Evolutionary conservation across 2,113 vertebrate genomes (phyloP), one percentile per base, ranked within the genome.

Genomic region (Terrapene triunguis): DNA sequence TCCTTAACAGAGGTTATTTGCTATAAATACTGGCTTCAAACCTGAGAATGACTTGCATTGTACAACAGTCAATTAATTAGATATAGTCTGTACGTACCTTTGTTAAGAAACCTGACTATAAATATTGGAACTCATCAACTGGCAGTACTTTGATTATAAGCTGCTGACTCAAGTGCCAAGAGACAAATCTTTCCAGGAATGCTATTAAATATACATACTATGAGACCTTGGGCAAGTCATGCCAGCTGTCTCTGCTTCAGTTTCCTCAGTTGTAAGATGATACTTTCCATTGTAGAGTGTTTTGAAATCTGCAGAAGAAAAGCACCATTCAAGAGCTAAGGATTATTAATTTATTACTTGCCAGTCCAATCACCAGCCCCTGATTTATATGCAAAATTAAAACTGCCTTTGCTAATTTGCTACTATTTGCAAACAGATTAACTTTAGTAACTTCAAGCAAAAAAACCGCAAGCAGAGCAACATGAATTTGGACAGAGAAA

Each of bases 11-110:
- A 24, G 91, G 51, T 90, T 95, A 87, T 90, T 97, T 96, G 57
- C 89, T 97, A 84, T 96, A 96, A 96, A 95, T 97, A 89, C 57
- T 80, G 50, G 3, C 53, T 96, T 98, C 32, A 96, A 96, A 96
- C 47, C 87, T 59, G 78, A 51, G 93, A 87, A 95, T 90, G 44
- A 54, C 83, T 92, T 53, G 51, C 90, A 85, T 90, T 96, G 89
- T 91, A 89, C n/a, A 96, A 88, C 54, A 95, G 69, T 80, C 88
- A 96, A 92, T 95, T 96, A 95, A 97, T 94, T 89, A 94, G 88
- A 80, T 95, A 87, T 44, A 90, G 80, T 92, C 74, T 51, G 82
- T 89, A 93, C 93, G 95, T 83, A 89, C 3, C 14, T 95, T 87
- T 89, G 25, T 83, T 97, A 94, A 93, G 94, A 53, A 93, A 96